Base-by-base conservation (phyloP, 2,113 vertebrate genomes). In the Tor tambroides region DNA sequence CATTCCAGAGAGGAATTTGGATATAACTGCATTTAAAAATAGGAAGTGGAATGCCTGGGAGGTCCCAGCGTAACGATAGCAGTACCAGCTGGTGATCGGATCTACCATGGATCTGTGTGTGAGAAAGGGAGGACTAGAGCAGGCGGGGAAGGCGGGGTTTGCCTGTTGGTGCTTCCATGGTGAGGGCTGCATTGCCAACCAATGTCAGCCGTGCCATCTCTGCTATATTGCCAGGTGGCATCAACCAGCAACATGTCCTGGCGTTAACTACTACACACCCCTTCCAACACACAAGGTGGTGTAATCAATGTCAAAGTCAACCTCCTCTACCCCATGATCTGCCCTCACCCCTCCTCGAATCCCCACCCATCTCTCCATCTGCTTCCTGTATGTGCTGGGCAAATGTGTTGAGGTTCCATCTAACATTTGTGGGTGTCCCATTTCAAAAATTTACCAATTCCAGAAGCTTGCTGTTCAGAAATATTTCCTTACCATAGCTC, bases 1-100 rank as follows among this genome's bases (percentile, higher is more conserved):
- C 87, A 83, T 89, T 28, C 49, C 91, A 91, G 90, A 87, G 85
- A 88, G 89, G 87, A 93, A 91, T 94, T 90, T 35, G 63, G 90
- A 91, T 84, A 93, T 90, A 92, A 92, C 86, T 3, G 84, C 89
- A 71, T 89, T 91, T 94, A 94, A 93, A 92, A 94, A 94, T 93
- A 94, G 84, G 91, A 88, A 59, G 26, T 7, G 15, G 54, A 56
- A 35, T 26, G 74, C 30, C 79, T 86, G 74, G 88, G 86, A 88
- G 89, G 79, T 85, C 74, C 86, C 67, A 89, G 32, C 51, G 85
- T 87, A 85, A 77, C 6, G 79, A 88, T 86, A 76, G 86, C 59
- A 69, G 91, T 93, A 91, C 93, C 93, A 93, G 92, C 77, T 87
- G 86, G 91, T 76, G 92, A 93, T 84, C 63, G 87, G 88, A 87